Evolutionary conservation across 2,113 vertebrate species (phyloP).

Genomic region (Tamias sibiricus): DNA sequence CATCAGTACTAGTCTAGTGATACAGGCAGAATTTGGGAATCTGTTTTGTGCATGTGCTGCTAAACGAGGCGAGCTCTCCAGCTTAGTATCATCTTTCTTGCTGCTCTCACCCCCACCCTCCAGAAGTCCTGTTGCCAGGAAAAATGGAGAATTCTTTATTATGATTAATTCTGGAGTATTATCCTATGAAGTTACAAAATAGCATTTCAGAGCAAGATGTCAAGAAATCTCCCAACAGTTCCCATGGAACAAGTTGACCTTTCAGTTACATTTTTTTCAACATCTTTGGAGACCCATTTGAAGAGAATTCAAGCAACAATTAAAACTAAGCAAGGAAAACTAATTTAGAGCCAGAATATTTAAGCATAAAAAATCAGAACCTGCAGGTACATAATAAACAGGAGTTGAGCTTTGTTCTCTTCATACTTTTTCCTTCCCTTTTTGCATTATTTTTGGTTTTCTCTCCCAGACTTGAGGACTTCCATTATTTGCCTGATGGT

Average conservation of each 20-base stretch:
- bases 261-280: conserved; percentile 67
- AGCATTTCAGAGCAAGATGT: conserved; percentile 65
- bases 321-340: conserved; percentile 72
- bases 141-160: conserved; percentile 52
- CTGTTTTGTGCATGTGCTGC: conserved; percentile 42
- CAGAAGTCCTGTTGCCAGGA: conserved; percentile 41
- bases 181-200: conserved; percentile 67
- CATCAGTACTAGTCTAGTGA: neutral
- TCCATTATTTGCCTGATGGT: conserved; percentile 13
- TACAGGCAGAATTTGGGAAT: conserved; percentile 42
- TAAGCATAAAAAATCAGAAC: conserved; percentile 54
- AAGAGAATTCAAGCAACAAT: conserved; percentile 66
- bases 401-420: conserved; percentile 33
- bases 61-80: neutral
- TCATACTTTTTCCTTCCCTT: conserved; percentile 36
- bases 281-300: conserved; percentile 67
- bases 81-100: neutral
- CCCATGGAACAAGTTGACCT: conserved; percentile 60
- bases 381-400: conserved; percentile 43
- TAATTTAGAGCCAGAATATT: conserved; percentile 60
- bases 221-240: conserved; percentile 53
- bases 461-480: conserved; percentile 3
- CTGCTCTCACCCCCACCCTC: neutral
- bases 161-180: conserved; percentile 62
- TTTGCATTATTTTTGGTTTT: conserved; percentile 14